Evolutionary conservation across 2,888 invertebrate genomes (phyloP).

Genomic region (Drosophila atripex): DNA sequence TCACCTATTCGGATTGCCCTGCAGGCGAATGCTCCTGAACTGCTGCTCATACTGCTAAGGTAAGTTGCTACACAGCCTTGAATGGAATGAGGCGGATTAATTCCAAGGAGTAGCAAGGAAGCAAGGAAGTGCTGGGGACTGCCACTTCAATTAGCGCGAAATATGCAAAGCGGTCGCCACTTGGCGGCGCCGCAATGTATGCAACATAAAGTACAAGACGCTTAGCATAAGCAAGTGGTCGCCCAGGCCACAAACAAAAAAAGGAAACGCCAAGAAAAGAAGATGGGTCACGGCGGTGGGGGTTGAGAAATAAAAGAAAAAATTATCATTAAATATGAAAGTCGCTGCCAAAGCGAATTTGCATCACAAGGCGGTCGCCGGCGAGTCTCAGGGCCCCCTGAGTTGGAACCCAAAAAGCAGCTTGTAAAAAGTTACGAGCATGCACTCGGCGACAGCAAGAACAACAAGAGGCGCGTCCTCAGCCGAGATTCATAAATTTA

Average conservation of each 20-base stretch:
- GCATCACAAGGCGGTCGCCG: conserved; percentile 80
- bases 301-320: conserved; percentile 37
- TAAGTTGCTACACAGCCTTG: conserved; percentile 55
- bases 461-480: conserved; percentile 18
- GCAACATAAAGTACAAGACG: conserved; percentile 65
- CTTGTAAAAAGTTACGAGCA: conserved; percentile 64
- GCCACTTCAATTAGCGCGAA: conserved; percentile 71
- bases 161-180: conserved; percentile 64
- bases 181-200: conserved; percentile 60
- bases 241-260: conserved; percentile 44
- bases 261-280: conserved; percentile 27
- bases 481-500: conserved; percentile 65
- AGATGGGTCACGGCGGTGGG: background rate
- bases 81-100: background rate
- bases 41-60: conserved; percentile 88
- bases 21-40: conserved; percentile 90
- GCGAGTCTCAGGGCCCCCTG: conserved; percentile 69
- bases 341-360: conserved; percentile 73
- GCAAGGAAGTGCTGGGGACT: conserved; percentile 3
- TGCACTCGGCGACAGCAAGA: conserved; percentile 54
- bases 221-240: conserved; percentile 75
- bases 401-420: conserved; percentile 33
- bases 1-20: conserved; percentile 90
- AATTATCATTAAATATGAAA: conserved; percentile 78
- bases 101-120: background rate